A percentile compares a stretch with the other conserved stretches of the same genome.
Conservation (phyloP, 1,140 invertebrate genomes). For the Trichoplusia ni region DNA sequence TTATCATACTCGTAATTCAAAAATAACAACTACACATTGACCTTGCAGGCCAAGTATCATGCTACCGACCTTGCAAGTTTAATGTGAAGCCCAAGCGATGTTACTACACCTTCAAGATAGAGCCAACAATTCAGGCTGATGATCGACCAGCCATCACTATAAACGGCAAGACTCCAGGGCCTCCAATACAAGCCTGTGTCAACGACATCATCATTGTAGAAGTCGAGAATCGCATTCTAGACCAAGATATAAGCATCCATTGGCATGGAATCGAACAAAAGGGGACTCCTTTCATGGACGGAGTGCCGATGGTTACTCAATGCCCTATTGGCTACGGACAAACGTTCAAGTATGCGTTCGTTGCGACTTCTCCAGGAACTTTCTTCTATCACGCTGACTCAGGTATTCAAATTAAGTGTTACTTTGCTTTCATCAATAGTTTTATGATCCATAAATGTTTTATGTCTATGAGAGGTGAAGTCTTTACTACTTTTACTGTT, state of each 20-base stretch:
- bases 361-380: conserved; percentile 85
- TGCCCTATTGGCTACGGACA: conserved; percentile 89
- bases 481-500: too few relatives aligned
- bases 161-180: conserved; percentile 91
- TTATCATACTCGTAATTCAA: too few relatives aligned
- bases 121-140: conserved; percentile 53
- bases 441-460: too few relatives aligned
- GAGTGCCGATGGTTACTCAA: conserved; percentile 88
- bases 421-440: too few relatives aligned
- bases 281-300: conserved; percentile 90
- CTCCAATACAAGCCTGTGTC: conserved; percentile 91
- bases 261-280: conserved; percentile 89
- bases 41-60: conserved; percentile 68
- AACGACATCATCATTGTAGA: conserved; percentile 92
- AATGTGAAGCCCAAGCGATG: conserved; percentile 75
- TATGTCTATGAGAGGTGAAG: too few relatives aligned
- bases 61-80: conserved; percentile 77
- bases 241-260: conserved; percentile 86
- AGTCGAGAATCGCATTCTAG: conserved; percentile 87
- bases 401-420: conserved; percentile 53
- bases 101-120: conserved; percentile 67
- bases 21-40: too few relatives aligned
- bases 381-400: conserved; percentile 88
- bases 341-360: conserved; percentile 88
- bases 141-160: conserved; percentile 81